A percentile compares a stretch with the other conserved stretches of the same genome.
These are phyloP conservation scores for Uloborus diversus DNA, from an alignment of 1,140 invertebrate species.

Conservation along the genomic window DNA sequence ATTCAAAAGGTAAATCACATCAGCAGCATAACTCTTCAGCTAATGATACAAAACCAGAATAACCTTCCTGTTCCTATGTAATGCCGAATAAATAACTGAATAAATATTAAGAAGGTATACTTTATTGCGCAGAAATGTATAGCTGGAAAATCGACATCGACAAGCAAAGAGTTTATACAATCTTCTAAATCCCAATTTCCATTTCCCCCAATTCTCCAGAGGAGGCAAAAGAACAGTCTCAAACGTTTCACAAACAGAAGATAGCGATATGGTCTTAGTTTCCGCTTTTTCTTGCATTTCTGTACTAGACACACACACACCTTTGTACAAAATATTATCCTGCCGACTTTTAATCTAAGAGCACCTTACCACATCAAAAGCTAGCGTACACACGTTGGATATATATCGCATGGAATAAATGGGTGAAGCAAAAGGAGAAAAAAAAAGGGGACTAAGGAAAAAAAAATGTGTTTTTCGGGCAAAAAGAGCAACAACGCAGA, in stretches of 20 bases:
- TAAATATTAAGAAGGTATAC: no score
- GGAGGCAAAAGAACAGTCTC: background rate
- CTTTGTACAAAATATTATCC: background rate
- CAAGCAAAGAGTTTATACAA: no score
- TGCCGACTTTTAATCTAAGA: slow-evolving; percentile 39
- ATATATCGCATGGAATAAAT: background rate
- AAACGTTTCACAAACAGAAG: background rate
- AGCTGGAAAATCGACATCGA: no score
- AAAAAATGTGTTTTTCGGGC: slow-evolving; percentile 16
- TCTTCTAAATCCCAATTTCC: no score
- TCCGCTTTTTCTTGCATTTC: background rate
- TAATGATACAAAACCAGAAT: no score
- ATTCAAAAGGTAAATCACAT: no score
- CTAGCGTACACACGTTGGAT: background rate
- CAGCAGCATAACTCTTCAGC: no score
- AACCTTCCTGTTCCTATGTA: no score
- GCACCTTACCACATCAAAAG: background rate
- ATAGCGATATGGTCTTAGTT: background rate
- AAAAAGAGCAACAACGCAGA: slow-evolving; percentile 30
- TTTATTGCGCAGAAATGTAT: no score
- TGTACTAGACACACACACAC: no score
- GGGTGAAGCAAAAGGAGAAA: background rate
- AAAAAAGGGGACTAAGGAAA: background rate
- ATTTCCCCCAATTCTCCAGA: no score
- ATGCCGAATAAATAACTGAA: no score